Evolutionary conservation across 37 sponge, comb jelly and placozoan species (phyloP).

Genomic region (Beroe forskalii): DNA sequence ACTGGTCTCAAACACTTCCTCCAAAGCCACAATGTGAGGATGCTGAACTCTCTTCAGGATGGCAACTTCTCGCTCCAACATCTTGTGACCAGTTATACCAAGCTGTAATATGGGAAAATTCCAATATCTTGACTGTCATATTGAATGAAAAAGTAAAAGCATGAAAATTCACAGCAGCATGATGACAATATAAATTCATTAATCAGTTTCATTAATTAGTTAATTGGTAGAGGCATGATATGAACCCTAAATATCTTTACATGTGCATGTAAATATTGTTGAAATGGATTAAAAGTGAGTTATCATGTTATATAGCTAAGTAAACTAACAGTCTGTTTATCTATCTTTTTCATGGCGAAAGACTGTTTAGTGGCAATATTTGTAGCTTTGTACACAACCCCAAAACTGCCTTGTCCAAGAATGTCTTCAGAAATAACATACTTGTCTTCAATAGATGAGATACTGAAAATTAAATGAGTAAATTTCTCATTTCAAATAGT

Average conservation of each 20-base stretch:
- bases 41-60: conserved; percentile 81
- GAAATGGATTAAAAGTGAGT: no score
- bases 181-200: no score
- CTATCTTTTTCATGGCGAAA: conserved; percentile 86
- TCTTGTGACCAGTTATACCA: conserved; percentile 69
- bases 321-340: conserved; percentile 88
- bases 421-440: conserved; percentile 68
- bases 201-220: no score
- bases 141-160: not conserved
- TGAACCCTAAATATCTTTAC: no score
- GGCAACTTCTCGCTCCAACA: conserved; percentile 84
- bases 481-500: no score
- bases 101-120: conserved; percentile 34
- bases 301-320: no score
- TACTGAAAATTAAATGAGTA: not conserved
- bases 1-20: conserved; percentile 84
- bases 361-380: conserved; percentile 66
- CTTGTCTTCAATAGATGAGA: conserved; percentile 31
- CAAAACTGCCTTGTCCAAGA: conserved; percentile 86
- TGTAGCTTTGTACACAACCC: conserved; percentile 78
- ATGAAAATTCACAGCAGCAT: no score
- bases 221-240: no score
- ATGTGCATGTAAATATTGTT: no score
- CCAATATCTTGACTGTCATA: not conserved
- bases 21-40: conserved; percentile 82